A percentile compares a stretch with the other conserved stretches of the same genome.
Conservation (phyloP, 2,888 invertebrate species). For the Microdon myrmicae region DNA sequence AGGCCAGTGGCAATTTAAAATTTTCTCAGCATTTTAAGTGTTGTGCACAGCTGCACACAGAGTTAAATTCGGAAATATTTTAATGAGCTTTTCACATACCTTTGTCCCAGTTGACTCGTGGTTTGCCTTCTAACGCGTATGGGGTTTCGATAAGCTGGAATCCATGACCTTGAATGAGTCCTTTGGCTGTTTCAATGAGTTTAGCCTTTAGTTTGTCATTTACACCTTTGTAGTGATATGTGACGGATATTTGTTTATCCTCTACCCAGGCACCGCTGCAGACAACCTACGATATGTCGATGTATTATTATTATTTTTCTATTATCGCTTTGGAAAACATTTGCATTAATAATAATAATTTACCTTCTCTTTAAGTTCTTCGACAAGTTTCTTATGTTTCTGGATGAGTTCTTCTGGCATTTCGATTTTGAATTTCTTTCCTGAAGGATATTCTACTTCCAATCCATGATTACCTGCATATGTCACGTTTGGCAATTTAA, state of each 20-base stretch:
- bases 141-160: constrained; percentile 77
- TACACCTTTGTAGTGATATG: constrained; percentile 79
- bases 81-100: constrained; percentile 65
- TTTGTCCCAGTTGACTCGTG: constrained; percentile 83
- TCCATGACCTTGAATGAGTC: constrained; percentile 74
- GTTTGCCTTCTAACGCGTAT: constrained; percentile 80
- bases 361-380: constrained; percentile 75
- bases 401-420: constrained; percentile 78
- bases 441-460: constrained; percentile 80
- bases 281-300: constrained; percentile 68
- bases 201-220: constrained; percentile 72
- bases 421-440: constrained; percentile 79
- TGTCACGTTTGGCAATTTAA: constrained; percentile 71
- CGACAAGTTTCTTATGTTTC: constrained; percentile 74
- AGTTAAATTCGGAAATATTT: constrained; percentile 19
- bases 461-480: constrained; percentile 82
- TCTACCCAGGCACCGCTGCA: constrained; percentile 82
- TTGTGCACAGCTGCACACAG: constrained; percentile 36
- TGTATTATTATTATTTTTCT: too few relatives aligned
- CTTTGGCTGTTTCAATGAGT: constrained; percentile 72
- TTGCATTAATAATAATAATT: constrained; percentile 6
- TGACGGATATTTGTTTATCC: constrained; percentile 78
- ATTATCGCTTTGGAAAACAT: too few relatives aligned
- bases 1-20: constrained; percentile 28
- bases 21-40: constrained; percentile 42